These are phyloP conservation scores for Anodontia alba DNA, from an alignment of 2,888 invertebrate species.

Conservation along the genomic window DNA sequence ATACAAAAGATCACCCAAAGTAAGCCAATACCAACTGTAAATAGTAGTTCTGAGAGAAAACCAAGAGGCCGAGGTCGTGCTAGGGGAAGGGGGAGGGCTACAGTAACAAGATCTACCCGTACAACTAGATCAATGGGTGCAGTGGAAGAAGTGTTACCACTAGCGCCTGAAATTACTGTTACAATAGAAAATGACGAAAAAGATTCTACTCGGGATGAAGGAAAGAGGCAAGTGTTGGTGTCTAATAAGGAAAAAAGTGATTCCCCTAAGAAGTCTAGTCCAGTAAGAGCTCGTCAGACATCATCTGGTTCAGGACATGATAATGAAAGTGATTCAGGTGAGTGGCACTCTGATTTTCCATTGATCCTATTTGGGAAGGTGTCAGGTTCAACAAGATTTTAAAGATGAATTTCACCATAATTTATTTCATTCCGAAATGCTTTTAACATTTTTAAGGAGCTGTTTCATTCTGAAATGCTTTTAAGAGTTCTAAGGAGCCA, in stretches of 20 bases:
- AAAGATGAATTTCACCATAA: too few relatives aligned
- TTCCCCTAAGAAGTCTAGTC: slow-evolving; percentile 14
- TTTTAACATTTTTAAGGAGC: too few relatives aligned
- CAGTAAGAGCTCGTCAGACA: not conserved
- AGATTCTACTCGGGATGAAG: not conserved
- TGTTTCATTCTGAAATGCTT: too few relatives aligned
- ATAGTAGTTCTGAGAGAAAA: not conserved
- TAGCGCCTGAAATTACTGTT: not conserved
- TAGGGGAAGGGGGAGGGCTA: slow-evolving; percentile 41
- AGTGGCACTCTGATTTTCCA: not conserved
- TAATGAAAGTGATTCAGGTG: not conserved
- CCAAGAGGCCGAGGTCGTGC: slow-evolving; percentile 43
- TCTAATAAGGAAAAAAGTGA: not conserved
- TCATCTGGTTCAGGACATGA: slow-evolving; percentile 7
- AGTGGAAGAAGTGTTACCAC: not conserved
- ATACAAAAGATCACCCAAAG: not conserved
- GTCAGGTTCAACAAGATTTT: not conserved
- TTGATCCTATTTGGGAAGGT: too few relatives aligned
- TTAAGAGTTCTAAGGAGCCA: too few relatives aligned
- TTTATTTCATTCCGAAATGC: too few relatives aligned
- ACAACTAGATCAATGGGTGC: slow-evolving; percentile 23
- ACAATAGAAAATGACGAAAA: not conserved
- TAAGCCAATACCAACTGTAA: not conserved
- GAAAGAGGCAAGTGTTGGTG: slow-evolving; percentile 9
- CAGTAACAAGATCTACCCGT: slow-evolving; percentile 25